These are phyloP conservation scores for Gastracanthus pulcherrimus DNA, from an alignment of 2,888 invertebrate species.

Conservation along the genomic window DNA sequence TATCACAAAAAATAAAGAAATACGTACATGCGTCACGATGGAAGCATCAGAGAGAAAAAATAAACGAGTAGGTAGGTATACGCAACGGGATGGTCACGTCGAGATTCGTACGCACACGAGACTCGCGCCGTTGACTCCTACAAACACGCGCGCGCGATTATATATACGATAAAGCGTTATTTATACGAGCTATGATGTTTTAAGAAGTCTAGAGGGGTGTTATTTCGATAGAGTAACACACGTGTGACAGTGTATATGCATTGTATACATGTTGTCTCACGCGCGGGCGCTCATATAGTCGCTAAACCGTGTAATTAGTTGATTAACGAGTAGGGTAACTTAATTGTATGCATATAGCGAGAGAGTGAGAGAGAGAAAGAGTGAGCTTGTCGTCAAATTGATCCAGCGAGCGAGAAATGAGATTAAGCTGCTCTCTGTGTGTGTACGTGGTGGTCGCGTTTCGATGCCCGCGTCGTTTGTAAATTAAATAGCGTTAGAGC, in stretches of 20 bases:
- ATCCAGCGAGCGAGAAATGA: conserved; percentile 18
- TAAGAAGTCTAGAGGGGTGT: conserved; percentile 29
- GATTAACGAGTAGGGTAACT: conserved; percentile 61
- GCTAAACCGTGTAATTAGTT: conserved; percentile 64
- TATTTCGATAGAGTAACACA: conserved; percentile 5
- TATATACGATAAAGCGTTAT: conserved; percentile 22
- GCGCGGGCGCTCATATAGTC: conserved; percentile 36
- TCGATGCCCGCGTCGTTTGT: too few species aligned
- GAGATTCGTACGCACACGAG: conserved; percentile 52
- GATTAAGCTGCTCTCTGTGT: conserved; percentile 9
- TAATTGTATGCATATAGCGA: conserved; percentile 57
- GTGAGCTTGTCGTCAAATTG: conserved; percentile 6
- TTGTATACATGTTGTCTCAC: too few species aligned
- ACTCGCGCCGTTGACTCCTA: not conserved
- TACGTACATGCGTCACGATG: not conserved
- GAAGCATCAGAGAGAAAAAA: not conserved
- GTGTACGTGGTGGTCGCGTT: too few species aligned
- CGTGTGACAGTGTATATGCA: too few species aligned
- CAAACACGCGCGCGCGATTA: conserved; percentile 17
- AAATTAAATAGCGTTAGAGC: not conserved
- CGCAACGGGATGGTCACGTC: conserved; percentile 20
- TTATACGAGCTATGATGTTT: conserved; percentile 52
- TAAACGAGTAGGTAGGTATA: too few species aligned
- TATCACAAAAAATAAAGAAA: not conserved
- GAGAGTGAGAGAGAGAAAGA: not conserved